Evolutionary conservation across 2,113 vertebrate species (phyloP), one percentile per base, ranked within the genome.

Genomic region (Tragulus kanchil): DNA sequence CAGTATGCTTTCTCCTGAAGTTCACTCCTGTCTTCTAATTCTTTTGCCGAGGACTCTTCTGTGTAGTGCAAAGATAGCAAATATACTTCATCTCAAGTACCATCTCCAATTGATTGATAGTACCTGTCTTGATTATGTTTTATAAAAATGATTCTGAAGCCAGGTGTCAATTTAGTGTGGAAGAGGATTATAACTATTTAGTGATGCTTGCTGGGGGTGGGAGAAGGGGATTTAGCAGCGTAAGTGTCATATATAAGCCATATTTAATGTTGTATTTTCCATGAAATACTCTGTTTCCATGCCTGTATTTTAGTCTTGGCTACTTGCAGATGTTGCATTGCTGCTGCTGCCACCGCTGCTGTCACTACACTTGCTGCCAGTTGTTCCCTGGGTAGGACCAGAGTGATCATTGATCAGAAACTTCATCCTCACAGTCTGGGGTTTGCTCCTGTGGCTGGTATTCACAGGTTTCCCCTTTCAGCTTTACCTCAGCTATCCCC

Each of bases 1-100:
- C 94, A 90, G 0, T 75, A 50, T 81, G 82, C 79, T 97, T 94
- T 84, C 89, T 94, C n/a, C 92, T 82, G 92, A 93, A 85, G 81
- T 67, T 94, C 83, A 90, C 73, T 94, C 28, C 75, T 93, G 23
- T 93, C 83, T 91, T 85, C 81, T 95, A 54, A 88, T 48, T 78
- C 90, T 93, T 89, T 78, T 62, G 28, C 64, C 45, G 45, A 85
- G 86, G 54, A 93, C 58, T 77, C 73, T 56, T 82, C 54, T 94
- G 42, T 95, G 48, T 87, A 84, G n/a, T 79, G 17, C 73, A 61
- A 89, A 56, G 31, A 93, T 65, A 94, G 65, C 45, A 92, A 62
- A 84, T 94, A 64, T 4, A 73, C n/a, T 90, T 94, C 42, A 86
- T 93, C 81, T 94, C 19, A 50, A 58, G 26, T 69, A 23, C n/a